Evolutionary conservation across 2,797 vertebrate species (phyloP).

Genomic region (Gymnoscopelus microlampas): DNA sequence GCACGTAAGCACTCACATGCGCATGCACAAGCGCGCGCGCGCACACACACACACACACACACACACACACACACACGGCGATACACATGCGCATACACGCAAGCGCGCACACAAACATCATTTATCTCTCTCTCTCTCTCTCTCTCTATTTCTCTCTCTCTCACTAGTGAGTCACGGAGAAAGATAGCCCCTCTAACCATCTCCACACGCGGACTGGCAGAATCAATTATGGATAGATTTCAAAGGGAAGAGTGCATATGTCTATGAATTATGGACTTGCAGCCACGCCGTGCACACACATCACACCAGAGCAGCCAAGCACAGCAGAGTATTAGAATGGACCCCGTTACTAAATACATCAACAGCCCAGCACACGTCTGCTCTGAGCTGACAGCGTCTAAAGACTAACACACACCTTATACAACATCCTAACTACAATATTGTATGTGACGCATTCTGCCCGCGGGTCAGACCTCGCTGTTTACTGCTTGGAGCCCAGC

Average conservation of each 20-base stretch:
- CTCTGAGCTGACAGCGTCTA: no score
- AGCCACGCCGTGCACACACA: slow-evolving; percentile 43
- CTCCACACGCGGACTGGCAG: slow-evolving; percentile 66
- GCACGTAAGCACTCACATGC: slow-evolving; percentile 58
- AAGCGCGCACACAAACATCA: no score
- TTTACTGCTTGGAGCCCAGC: no score
- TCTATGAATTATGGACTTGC: slow-evolving; percentile 77
- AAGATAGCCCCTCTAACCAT: slow-evolving; percentile 65
- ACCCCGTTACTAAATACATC: slow-evolving; percentile 47
- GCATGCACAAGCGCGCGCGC: slow-evolving; percentile 56
- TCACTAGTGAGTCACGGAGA: slow-evolving; percentile 53
- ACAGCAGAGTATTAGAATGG: slow-evolving; percentile 46
- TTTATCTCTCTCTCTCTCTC: no score
- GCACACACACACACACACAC: slow-evolving; percentile 29
- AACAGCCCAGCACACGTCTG: slow-evolving; percentile 10
- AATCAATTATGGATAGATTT: slow-evolving; percentile 82
- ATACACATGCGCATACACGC: slow-evolving; percentile 1
- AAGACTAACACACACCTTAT: no score
- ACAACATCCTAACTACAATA: no score
- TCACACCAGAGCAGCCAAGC: slow-evolving; percentile 37
- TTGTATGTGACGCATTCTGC: no score
- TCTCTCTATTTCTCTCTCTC: background rate
- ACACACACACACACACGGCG: slow-evolving; percentile 1
- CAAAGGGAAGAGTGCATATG: slow-evolving; percentile 73
- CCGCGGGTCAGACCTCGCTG: no score